Base-by-base conservation (phyloP, 2,888 invertebrate genomes). In the Byasa hedistus region DNA sequence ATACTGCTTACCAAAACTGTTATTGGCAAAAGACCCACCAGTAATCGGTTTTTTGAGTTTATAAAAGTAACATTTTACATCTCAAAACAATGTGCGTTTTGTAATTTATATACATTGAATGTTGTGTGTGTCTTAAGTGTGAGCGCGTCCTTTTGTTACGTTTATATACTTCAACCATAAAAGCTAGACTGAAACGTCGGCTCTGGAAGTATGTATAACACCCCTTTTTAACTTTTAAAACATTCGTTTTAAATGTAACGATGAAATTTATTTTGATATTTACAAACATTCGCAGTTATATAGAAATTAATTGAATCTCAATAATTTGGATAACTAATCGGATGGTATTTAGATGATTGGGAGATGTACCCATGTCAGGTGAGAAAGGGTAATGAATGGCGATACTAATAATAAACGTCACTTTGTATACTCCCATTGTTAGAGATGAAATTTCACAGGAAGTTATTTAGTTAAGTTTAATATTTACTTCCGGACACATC, bases 141-240 rank as follows among this genome's bases (percentile, higher is more conserved):
- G 2, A 8, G 27, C 27, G 5, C 56, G 27, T 12, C 48, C 60
- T 60, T 60, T 65, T 60, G 60, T 60, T 60, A 56, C 22, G 44
- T 48, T 56, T 56, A n/a, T 32, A 65, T 65, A 48, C 60, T 60
- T 65, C 51, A 65, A 60, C 56, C 60, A 56, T 60, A 65, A 60
- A 60, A 55, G 39, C 59, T 22, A 60, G 65, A 65, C 44, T 22
- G 15, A 48, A 3, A 5, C 3, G n/a, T 19, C 48, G 17, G n/a
- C 48, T 3, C 1, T 32, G 10, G 8, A 27, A 8, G 27, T 32
- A 32, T 32, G 10, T 32, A 10, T 32, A 10, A 32, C 10, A 10
- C 10, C 32, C 10, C 8, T 32, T 32, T 32, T 10, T 32, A 10
- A 32, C 32, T 10, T 32, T 8, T 32, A 10, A 32, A 32, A 32